Conservation (phyloP, 2,888 invertebrate genomes). For the Ennomos erosarius region DNA sequence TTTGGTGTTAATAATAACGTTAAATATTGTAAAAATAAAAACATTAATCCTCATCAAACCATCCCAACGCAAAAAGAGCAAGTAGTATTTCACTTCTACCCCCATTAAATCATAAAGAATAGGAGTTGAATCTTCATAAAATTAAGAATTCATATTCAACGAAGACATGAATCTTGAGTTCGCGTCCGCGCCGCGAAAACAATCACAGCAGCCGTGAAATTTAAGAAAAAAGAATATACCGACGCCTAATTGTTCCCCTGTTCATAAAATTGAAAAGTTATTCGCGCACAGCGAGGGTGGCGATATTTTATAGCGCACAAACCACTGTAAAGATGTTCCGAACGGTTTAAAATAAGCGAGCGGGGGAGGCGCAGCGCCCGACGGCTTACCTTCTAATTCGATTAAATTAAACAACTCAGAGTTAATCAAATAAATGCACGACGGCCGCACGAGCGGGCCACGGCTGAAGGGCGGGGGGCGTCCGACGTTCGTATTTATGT, state of each 20-base stretch:
- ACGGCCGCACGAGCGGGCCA: constrained; percentile 63
- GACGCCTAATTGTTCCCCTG: constrained; percentile 83
- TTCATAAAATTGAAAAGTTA: constrained; percentile 85
- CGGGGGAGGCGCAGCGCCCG: constrained; percentile 54
- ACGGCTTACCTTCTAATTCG: constrained; percentile 82
- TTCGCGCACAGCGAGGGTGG: constrained; percentile 77
- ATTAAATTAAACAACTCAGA: constrained; percentile 86
- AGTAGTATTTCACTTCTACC: constrained; percentile 44
- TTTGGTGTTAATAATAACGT: too few relatives aligned
- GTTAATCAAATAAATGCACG: constrained; percentile 86
- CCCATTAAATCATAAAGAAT: constrained; percentile 66
- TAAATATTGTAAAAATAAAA: too few relatives aligned
- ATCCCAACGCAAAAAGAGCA: constrained; percentile 32
- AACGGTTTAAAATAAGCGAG: constrained; percentile 82
- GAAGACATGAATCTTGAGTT: constrained; percentile 74
- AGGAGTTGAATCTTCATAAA: constrained; percentile 77
- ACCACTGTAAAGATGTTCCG: constrained; percentile 84
- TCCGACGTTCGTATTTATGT: constrained; percentile 76
- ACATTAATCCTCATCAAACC: too few relatives aligned
- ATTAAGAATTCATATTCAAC: constrained; percentile 82
- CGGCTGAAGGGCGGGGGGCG: constrained; percentile 41
- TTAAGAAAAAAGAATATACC: constrained; percentile 77
- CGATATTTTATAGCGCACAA: constrained; percentile 82
- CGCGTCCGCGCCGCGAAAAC: constrained; percentile 71
- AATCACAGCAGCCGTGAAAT: constrained; percentile 76